Evolutionary conservation across 92 coral and sea anemone species (phyloP), one percentile per base, ranked within the genome.

Genomic region (Pocillopora meandrina): DNA sequence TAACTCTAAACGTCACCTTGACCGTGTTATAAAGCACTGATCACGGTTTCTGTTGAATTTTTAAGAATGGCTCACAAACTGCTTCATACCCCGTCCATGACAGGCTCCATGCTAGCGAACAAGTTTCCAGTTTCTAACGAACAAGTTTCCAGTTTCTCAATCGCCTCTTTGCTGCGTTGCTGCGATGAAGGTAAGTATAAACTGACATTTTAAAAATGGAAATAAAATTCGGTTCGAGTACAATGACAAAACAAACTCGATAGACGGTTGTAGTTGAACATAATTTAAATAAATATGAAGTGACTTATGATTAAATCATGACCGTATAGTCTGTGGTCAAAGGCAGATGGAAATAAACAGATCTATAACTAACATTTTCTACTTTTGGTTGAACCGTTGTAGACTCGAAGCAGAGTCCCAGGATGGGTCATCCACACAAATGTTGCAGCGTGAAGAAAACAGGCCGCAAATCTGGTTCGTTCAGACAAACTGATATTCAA

Each of bases 1-100:
- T 52, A 23, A 47, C 74, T 55, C 4, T 66, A 66, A 79, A 74
- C 52, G 66, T 67, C 17, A 79, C 73, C 74, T 65, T 79, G 74
- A n/a, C 18, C 16, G 12, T 35, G 34, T 57, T 65, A 42, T 42
- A 10, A 23, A 65, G 34, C 72, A 66, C 23, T 66, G 65, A 79
- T 55, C 36, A 20, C 36, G 15, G 75, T 79, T 67, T 55, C 74
- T 33, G 64, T 67, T 79, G 65, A 67, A 79, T 66, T 66, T 67
- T 79, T 65, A 66, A 76, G 69, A 74, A 74, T 78, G 31, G 42
- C 60, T n/a, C 20, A 23, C 82, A 21, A 55, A 12, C 52, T n/a
- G 19, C 20, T 7, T 60, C 23, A 26, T 65, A 34, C 69, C 5
- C 20, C 4, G 52, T 42, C 15, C 14, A 21, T n/a, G 20, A 35